Conservation (phyloP, 2,888 invertebrate species). For the Hypolimnas misippus region DNA sequence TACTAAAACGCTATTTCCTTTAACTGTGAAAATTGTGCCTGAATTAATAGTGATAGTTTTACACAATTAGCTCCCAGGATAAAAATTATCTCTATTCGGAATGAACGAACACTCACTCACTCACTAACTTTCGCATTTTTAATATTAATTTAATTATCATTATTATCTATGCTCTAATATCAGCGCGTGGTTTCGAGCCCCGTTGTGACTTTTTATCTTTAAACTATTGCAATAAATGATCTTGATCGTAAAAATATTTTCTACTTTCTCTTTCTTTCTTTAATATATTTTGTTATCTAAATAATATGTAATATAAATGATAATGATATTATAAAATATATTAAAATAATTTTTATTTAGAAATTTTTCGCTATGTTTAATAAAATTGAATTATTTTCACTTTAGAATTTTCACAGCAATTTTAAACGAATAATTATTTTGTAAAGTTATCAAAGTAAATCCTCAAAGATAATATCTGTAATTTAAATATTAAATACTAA, state of each 20-base stretch:
- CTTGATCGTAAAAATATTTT: neutral
- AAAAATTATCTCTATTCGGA: no score
- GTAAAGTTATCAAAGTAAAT: no score
- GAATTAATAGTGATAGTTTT: no score
- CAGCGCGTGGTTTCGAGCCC: neutral
- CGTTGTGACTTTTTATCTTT: neutral
- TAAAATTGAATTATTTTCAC: neutral
- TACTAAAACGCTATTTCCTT: no score
- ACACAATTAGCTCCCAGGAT: no score
- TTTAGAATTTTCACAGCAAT: neutral
- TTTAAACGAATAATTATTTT: neutral
- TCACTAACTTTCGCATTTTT: no score
- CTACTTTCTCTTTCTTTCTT: neutral
- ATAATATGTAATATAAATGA: neutral
- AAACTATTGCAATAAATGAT: no score
- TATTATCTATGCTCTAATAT: neutral
- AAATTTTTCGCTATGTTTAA: neutral
- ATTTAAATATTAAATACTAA: no score
- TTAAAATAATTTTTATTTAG: neutral
- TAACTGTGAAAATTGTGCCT: no score
- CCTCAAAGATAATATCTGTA: no score
- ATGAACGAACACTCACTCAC: no score
- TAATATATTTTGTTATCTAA: neutral
- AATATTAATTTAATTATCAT: no score
- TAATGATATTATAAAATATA: neutral